Percentiles rank a stretch among this genome's conserved stretches.
phyloP scores from a whole-genome alignment of 2,113 vertebrate species.

The Eurystomus gularis region DNA sequence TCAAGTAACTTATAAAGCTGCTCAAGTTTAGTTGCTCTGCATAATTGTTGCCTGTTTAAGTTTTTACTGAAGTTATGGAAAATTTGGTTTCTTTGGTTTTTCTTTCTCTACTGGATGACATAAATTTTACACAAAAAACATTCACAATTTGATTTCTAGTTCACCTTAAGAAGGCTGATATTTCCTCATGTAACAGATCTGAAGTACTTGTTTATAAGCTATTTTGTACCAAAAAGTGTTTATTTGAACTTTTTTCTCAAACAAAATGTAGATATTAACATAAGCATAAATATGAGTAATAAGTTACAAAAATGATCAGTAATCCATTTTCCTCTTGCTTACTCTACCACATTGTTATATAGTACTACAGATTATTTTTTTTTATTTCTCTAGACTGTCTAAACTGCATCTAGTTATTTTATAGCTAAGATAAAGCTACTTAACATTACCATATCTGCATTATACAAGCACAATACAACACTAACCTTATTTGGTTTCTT shows the following conservation, averaged over 20 bases:
- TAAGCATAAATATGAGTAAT: background rate
- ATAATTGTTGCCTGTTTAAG: background rate
- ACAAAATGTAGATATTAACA: background rate
- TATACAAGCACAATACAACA: background rate
- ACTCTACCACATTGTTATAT: background rate
- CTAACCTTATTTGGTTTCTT: background rate
- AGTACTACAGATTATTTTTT: background rate
- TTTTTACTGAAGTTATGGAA: background rate
- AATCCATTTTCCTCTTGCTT: background rate
- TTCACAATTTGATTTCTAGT: background rate
- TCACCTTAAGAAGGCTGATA: background rate
- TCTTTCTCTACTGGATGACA: background rate
- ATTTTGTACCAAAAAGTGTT: background rate
- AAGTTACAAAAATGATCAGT: background rate
- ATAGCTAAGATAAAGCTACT: background rate
- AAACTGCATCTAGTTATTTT: background rate
- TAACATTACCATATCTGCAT: background rate
- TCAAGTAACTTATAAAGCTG: background rate
- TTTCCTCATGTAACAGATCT: background rate
- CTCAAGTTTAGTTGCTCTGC: background rate
- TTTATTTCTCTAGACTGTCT: background rate
- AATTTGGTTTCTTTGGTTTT: background rate
- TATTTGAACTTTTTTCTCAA: background rate
- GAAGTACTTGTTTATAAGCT: background rate
- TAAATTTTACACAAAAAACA: background rate